Conservation (phyloP, 1,140 invertebrate genomes). For the Anagrus nilaparvatae region DNA sequence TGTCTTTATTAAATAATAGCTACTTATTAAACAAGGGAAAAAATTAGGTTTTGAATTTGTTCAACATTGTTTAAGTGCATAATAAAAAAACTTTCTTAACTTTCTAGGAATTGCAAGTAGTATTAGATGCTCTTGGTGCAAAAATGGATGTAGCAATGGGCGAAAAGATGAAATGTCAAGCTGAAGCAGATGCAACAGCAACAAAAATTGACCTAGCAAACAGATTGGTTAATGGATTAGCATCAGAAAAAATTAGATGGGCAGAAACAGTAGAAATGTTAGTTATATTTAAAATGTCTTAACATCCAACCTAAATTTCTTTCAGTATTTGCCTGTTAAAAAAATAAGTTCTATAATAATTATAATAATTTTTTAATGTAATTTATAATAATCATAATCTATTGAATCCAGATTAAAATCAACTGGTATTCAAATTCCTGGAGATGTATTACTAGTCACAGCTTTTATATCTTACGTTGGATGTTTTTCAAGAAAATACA, state of each 20-base stretch:
- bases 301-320: not conserved
- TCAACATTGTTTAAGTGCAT: too few species aligned
- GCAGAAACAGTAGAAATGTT: slow-evolving; percentile 56
- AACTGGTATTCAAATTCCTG: slow-evolving; percentile 69
- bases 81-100: too few species aligned
- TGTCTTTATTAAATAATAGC: too few species aligned
- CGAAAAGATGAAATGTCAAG: slow-evolving; percentile 80
- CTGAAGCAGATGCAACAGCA: slow-evolving; percentile 73
- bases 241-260: slow-evolving; percentile 84
- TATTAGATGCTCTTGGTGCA: slow-evolving; percentile 61
- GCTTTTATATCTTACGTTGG: slow-evolving; percentile 96
- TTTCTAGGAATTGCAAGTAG: slow-evolving; percentile 63
- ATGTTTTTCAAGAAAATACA: slow-evolving; percentile 80
- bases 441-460: slow-evolving; percentile 79
- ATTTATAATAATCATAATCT: not conserved
- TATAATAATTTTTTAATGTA: not conserved
- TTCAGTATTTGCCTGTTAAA: not conserved
- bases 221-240: slow-evolving; percentile 81
- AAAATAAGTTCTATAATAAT: not conserved
- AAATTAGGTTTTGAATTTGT: too few species aligned
- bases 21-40: too few species aligned
- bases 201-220: slow-evolving; percentile 85
- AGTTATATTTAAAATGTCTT: slow-evolving; percentile 8
- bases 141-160: slow-evolving; percentile 76
- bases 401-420: slow-evolving; percentile 39